These are phyloP conservation scores for Platycheirus albimanus DNA, from an alignment of 2,888 invertebrate genomes.

Conservation along the genomic window DNA sequence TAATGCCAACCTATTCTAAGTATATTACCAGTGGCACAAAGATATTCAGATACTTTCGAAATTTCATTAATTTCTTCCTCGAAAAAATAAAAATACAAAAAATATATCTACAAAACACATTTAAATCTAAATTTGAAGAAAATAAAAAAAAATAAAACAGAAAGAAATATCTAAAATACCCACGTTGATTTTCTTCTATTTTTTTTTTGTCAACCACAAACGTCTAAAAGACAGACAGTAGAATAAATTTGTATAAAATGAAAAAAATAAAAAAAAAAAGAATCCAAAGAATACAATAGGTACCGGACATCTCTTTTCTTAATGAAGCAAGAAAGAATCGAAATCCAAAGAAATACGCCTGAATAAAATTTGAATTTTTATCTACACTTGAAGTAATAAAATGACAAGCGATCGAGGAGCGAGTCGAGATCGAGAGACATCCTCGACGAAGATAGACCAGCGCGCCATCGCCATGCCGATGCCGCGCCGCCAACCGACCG, in stretches of 20 bases:
- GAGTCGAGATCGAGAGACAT: conserved; percentile 46
- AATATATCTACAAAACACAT: conserved; percentile 43
- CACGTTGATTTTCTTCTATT: conserved; percentile 58
- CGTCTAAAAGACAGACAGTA: conserved; percentile 44
- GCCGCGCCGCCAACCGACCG: too few species aligned
- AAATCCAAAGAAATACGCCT: conserved; percentile 24
- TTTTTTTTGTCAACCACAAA: conserved; percentile 60
- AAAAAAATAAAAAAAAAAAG: conserved; percentile 28
- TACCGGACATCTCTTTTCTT: conserved; percentile 45
- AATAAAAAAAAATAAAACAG: too few species aligned
- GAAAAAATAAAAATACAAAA: conserved; percentile 10
- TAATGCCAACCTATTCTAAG: conserved; percentile 32
- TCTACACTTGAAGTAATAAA: conserved; percentile 66
- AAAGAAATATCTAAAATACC: conserved; percentile 43
- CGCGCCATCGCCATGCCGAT: too few species aligned
- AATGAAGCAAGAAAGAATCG: conserved; percentile 53
- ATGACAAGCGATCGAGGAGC: conserved; percentile 62
- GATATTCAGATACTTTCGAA: conserved; percentile 62
- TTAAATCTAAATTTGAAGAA: conserved; percentile 59
- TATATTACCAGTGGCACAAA: conserved; percentile 28
- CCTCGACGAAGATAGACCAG: not conserved
- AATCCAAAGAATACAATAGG: conserved; percentile 46
- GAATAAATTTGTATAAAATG: conserved; percentile 32
- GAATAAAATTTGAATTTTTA: conserved; percentile 62
- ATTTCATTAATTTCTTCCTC: conserved; percentile 48